Evolutionary conservation across 2,797 vertebrate genomes (phyloP).

Genomic region (Agapornis canus): DNA sequence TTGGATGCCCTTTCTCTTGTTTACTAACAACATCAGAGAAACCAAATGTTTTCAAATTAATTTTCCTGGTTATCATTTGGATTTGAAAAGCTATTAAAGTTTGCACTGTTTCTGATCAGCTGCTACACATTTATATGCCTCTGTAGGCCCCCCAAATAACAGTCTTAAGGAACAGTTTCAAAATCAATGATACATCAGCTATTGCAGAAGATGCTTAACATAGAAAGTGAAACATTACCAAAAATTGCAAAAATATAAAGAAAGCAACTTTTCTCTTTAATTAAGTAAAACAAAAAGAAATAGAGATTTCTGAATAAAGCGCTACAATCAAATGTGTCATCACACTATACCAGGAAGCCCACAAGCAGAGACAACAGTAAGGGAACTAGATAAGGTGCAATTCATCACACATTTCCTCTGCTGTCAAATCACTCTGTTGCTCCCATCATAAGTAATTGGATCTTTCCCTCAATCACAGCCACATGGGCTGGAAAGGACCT

Average conservation of each 20-base stretch:
- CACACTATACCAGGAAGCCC: background rate
- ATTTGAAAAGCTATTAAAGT: background rate
- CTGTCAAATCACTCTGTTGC: background rate
- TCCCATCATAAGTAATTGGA: constrained; percentile 38
- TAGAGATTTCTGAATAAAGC: background rate
- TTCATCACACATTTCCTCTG: constrained; percentile 45
- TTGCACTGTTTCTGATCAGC: background rate
- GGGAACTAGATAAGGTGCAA: constrained; percentile 13
- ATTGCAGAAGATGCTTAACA: background rate
- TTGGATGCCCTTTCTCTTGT: background rate
- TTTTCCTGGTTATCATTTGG: background rate
- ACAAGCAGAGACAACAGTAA: background rate
- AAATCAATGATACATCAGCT: background rate
- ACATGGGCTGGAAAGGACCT: constrained; percentile 27
- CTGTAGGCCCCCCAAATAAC: background rate
- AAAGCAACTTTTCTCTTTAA: background rate
- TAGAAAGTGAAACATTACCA: background rate
- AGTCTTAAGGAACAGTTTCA: background rate
- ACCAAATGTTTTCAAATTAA: background rate
- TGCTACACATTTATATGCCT: background rate
- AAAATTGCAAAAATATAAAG: background rate
- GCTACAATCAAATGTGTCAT: background rate
- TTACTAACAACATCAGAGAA: constrained; percentile 27
- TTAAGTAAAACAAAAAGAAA: background rate
- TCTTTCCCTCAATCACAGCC: constrained; percentile 28